phyloP scores from a whole-genome alignment of 2,888 invertebrate species.

The Luffia ferchaultella region DNA sequence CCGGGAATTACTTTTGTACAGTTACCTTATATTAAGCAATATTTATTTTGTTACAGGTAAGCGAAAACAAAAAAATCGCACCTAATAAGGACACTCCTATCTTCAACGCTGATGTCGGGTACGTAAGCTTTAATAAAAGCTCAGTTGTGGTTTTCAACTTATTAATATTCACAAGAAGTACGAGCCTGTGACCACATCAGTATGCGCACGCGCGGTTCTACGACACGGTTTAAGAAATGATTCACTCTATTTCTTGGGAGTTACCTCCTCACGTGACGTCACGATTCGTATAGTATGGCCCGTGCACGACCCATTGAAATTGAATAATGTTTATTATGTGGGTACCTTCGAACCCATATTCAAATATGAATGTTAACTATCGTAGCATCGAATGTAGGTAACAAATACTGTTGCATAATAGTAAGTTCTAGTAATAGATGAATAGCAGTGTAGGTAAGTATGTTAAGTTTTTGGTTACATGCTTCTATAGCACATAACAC shows the following conservation, averaged over 20 bases:
- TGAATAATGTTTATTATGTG: conserved; percentile 33
- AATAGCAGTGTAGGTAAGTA: too few relatives aligned
- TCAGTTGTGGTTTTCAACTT: not conserved
- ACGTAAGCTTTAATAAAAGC: not conserved
- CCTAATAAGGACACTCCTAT: not conserved
- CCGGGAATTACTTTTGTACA: too few relatives aligned
- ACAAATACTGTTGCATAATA: too few relatives aligned
- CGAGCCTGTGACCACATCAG: conserved; percentile 37
- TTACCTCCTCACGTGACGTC: conserved; percentile 47
- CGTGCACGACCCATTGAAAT: conserved; percentile 43
- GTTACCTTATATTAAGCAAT: too few relatives aligned
- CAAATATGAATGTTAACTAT: not conserved
- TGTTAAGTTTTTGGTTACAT: too few relatives aligned
- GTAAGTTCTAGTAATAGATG: too few relatives aligned
- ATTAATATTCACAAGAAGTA: conserved; percentile 6
- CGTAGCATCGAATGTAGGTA: too few relatives aligned
- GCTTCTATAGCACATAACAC: too few relatives aligned
- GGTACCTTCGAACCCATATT: too few relatives aligned
- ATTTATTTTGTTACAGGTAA: too few relatives aligned
- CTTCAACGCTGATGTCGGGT: not conserved
- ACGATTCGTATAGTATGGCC: conserved; percentile 47
- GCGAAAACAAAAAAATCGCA: too few relatives aligned
- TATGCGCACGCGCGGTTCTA: conserved; percentile 57
- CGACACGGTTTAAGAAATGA: conserved; percentile 53
- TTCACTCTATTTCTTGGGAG: conserved; percentile 43